phyloP scores from a whole-genome alignment of 2,888 invertebrate genomes.

The Alloscopus bannaensis region DNA sequence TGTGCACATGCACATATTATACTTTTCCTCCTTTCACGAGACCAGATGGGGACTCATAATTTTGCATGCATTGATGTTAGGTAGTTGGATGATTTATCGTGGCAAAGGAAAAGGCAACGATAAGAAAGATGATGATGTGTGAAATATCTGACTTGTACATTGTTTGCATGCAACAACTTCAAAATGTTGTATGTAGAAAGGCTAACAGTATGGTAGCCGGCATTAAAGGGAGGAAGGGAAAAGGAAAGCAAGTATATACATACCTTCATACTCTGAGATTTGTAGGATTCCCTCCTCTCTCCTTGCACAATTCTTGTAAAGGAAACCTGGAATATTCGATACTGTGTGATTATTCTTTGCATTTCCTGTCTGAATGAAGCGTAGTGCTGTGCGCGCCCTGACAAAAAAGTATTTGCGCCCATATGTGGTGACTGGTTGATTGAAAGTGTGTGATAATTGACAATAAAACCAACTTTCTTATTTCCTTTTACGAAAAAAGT shows the following conservation, averaged over 20 bases:
- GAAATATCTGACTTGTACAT: slow-evolving; percentile 29
- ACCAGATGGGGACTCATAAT: slow-evolving; percentile 23
- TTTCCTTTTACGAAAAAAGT: too few relatives aligned
- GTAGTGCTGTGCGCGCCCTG: not conserved
- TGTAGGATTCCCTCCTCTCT: not conserved
- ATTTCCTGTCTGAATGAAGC: too few relatives aligned
- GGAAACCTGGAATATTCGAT: too few relatives aligned
- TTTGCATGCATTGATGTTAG: slow-evolving; percentile 23
- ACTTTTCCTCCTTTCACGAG: not conserved
- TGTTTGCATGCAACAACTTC: not conserved
- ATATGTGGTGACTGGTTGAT: slow-evolving; percentile 24
- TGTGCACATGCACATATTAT: not conserved
- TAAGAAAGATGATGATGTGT: slow-evolving; percentile 33
- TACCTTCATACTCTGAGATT: not conserved
- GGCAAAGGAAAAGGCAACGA: slow-evolving; percentile 9
- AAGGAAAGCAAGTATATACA: not conserved
- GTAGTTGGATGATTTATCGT: slow-evolving; percentile 13
- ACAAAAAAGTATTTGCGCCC: slow-evolving; percentile 7
- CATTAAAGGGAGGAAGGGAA: not conserved
- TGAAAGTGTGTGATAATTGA: slow-evolving; percentile 25
- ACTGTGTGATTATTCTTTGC: too few relatives aligned
- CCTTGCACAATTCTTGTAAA: too few relatives aligned
- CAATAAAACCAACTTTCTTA: slow-evolving; percentile 17
- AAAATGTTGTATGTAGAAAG: slow-evolving; percentile 13
- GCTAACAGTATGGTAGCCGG: not conserved